Evolutionary conservation across 2,113 vertebrate genomes (phyloP).

Genomic region (Morone chrysops): DNA sequence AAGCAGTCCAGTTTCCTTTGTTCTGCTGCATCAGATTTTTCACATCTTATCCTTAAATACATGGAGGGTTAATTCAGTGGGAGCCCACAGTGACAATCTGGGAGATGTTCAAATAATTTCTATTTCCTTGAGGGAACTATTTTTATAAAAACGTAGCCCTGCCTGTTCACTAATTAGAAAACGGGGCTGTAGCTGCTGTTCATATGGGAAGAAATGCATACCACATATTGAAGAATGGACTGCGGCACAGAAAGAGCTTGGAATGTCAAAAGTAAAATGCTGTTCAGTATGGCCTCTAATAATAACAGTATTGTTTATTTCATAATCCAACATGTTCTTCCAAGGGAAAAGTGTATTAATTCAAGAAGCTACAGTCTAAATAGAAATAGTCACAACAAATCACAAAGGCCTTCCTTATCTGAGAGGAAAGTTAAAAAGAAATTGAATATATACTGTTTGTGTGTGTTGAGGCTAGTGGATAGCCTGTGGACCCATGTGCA

Average conservation of each 20-base stretch:
- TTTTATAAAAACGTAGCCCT: conserved; percentile 40
- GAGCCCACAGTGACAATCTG: conserved; percentile 45
- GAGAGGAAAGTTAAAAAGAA: not conserved
- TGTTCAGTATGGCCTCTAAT: not conserved
- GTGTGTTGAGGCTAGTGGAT: not conserved
- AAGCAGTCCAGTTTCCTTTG: conserved; percentile 16
- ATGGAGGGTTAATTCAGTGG: conserved; percentile 43
- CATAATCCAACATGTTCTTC: not conserved
- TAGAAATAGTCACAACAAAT: not conserved
- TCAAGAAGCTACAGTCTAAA: not conserved
- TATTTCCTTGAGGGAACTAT: conserved; percentile 53
- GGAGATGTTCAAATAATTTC: conserved; percentile 63
- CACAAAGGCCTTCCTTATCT: not conserved
- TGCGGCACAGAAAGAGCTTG: not conserved
- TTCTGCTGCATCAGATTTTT: conserved; percentile 9
- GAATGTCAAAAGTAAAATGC: conserved; percentile 14
- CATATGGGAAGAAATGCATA: not conserved
- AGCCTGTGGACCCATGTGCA: not conserved
- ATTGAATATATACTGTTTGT: not conserved
- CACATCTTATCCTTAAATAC: conserved; percentile 47
- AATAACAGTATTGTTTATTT: not conserved
- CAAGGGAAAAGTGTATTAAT: not conserved
- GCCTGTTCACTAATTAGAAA: conserved; percentile 61
- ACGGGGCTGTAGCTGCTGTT: not conserved
- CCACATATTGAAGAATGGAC: conserved; percentile 13